A percentile compares a stretch with the other conserved stretches of the same genome.
These are phyloP conservation scores for Lobophora halterata DNA, from an alignment of 2,888 invertebrate species.

Conservation along the genomic window DNA sequence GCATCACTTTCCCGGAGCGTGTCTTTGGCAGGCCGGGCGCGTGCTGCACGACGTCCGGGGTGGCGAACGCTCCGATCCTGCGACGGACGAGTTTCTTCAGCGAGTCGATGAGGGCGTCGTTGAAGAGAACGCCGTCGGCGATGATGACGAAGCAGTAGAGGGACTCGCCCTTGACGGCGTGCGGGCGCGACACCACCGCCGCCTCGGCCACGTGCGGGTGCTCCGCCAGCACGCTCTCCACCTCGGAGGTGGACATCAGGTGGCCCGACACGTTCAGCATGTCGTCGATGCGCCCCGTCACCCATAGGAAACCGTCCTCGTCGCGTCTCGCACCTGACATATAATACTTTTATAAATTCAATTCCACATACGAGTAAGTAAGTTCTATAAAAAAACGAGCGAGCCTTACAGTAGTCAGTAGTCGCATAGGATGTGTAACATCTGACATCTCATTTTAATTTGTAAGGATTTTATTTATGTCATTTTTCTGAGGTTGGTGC, in stretches of 20 bases:
- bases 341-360: background rate
- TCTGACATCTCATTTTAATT: too few species aligned
- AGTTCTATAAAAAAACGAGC: background rate
- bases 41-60: constrained; percentile 96
- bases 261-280: constrained; percentile 99
- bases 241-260: constrained; percentile 97
- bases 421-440: too few species aligned
- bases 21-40: constrained; percentile 98
- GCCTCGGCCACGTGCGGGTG: constrained; percentile 92
- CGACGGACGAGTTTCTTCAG: constrained; percentile 90
- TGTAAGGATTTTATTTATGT: too few species aligned
- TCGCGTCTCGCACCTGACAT: constrained; percentile 92
- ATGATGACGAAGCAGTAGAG: constrained; percentile 98
- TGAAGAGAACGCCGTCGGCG: constrained; percentile 87
- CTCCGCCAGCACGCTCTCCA: constrained; percentile 90
- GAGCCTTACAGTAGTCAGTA: background rate
- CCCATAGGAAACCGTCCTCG: constrained; percentile 96
- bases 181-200: constrained; percentile 97
- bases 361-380: too few species aligned
- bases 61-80: constrained; percentile 97
- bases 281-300: constrained; percentile 98
- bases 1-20: constrained; percentile 98
- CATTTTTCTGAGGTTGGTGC: too few species aligned
- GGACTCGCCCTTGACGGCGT: constrained; percentile 97
- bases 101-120: constrained; percentile 84